A percentile compares a stretch with the other conserved stretches of the same genome.
Conservation (phyloP, 2,113 vertebrate genomes). For the Epinephelus lanceolatus region DNA sequence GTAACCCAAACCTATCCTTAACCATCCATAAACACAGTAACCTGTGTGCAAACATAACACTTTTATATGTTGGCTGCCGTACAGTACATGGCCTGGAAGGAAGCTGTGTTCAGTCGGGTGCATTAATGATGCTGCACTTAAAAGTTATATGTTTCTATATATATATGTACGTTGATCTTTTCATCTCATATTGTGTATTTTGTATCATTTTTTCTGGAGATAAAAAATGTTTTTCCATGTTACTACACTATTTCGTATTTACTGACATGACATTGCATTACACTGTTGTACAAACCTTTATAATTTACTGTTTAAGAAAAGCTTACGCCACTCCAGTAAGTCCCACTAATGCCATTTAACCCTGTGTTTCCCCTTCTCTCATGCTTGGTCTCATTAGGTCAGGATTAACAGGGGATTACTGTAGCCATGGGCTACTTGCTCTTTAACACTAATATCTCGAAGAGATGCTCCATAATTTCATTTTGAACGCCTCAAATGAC, state of each 20-base stretch:
- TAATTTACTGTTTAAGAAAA: slow-evolving; percentile 56
- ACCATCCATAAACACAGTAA: background rate
- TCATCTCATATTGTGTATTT: slow-evolving; percentile 12
- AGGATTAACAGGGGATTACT: slow-evolving; percentile 82
- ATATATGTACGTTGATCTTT: slow-evolving; percentile 13
- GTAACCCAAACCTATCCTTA: background rate
- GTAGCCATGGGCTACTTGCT: slow-evolving; percentile 78
- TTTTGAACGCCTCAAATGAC: slow-evolving; percentile 78
- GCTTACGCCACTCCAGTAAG: slow-evolving; percentile 56
- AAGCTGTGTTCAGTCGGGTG: no score
- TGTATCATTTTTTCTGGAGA: background rate
- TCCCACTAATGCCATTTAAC: slow-evolving; percentile 75
- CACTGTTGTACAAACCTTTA: slow-evolving; percentile 26
- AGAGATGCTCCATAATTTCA: slow-evolving; percentile 81
- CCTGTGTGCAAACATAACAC: background rate
- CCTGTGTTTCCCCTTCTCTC: slow-evolving; percentile 71
- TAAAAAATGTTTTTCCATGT: slow-evolving; percentile 16
- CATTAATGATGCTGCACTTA: no score
- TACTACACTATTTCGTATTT: slow-evolving; percentile 7
- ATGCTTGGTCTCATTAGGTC: slow-evolving; percentile 79
- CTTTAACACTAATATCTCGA: slow-evolving; percentile 79
- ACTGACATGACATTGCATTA: slow-evolving; percentile 32
- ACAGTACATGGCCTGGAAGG: background rate
- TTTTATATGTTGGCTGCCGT: background rate
- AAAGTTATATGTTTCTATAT: no score